A percentile compares a stretch with the other conserved stretches of the same genome.
Evolutionary conservation across 2,888 invertebrate genomes (phyloP).

Genomic region (Furcula furcula): DNA sequence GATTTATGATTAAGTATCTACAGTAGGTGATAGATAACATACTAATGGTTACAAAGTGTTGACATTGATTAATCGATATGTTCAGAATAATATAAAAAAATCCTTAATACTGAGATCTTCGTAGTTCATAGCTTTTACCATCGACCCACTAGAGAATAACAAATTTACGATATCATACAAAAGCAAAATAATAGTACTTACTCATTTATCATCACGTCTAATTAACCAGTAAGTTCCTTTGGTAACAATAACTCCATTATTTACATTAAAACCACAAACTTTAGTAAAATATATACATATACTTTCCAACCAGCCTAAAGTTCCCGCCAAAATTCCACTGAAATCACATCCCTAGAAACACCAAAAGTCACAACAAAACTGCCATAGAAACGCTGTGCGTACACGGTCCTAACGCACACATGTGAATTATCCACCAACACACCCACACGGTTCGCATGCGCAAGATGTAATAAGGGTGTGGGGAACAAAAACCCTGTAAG

Average conservation of each 20-base stretch:
- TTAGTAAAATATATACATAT: slow-evolving; percentile 17
- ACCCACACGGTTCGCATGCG: slow-evolving; percentile 56
- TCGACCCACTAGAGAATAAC: no score
- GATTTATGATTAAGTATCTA: no score
- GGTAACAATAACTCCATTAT: slow-evolving; percentile 46
- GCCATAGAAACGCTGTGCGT: slow-evolving; percentile 45
- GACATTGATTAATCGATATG: no score
- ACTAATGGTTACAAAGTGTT: no score
- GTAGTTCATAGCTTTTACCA: no score
- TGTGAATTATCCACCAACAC: slow-evolving; percentile 39
- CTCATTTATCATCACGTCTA: slow-evolving; percentile 70
- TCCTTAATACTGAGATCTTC: no score
- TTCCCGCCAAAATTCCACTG: slow-evolving; percentile 64
- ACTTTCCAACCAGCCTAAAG: slow-evolving; percentile 20
- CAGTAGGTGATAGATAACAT: no score
- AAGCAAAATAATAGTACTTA: no score
- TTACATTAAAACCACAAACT: slow-evolving; percentile 9
- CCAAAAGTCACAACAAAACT: slow-evolving; percentile 52
- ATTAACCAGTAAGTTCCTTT: slow-evolving; percentile 46
- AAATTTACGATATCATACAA: no score
- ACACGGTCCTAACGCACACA: slow-evolving; percentile 50
- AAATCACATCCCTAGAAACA: slow-evolving; percentile 49
- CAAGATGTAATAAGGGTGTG: slow-evolving; percentile 67
- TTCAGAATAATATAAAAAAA: no score
- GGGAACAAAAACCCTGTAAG: slow-evolving; percentile 63